Evolutionary conservation across 2,797 vertebrate species (phyloP), one percentile per base, ranked within the genome.

Genomic region (Nyctibius grandis): DNA sequence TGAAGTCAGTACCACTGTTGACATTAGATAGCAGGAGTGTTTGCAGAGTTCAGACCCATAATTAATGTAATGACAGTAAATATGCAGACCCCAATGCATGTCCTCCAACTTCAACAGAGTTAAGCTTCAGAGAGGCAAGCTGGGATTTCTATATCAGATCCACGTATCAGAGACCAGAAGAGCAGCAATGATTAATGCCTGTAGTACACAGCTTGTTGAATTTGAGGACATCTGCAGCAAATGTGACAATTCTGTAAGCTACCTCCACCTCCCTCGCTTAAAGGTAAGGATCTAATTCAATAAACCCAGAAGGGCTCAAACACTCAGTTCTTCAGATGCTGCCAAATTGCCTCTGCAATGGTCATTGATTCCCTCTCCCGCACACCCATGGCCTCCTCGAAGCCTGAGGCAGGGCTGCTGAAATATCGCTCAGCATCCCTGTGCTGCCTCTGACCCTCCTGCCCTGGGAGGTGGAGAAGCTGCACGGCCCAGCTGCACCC

Each of bases 41-140:
- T 45, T 53, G 54, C 54, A 42, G 67, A 76, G 67, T 15, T 56
- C 38, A 74, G 57, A 42, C 9, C 42, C 64, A 18, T 28, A 17
- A 34, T 0, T 29, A 47, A 26, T 25, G 20, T 4, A 31, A 40
- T 2, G 28, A 38, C 15, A 69, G 38, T 21, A 53, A 84, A 53
- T 3, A n/a, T 0, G 4, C 22, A 69, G 47, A 40, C 15, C 20
- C 33, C 0, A 0, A 10, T 11, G 9, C 20, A 1, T 0, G 3
- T 34, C 14, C 40, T 69, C 50, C n/a, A 31, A 1, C 53, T 69
- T 38, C 23, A 18, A 3, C 7, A 36, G 22, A 44, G 25, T 22
- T 45, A 18, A 20, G 21, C 19, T 81, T 77, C 14, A 1, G 1
- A 12, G 33, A 50, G 33, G 12, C 21, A 29, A 50, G 25, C 15